These are phyloP conservation scores for Pycnonotus jocosus DNA, from an alignment of 2,113 vertebrate genomes.

Conservation along the genomic window DNA sequence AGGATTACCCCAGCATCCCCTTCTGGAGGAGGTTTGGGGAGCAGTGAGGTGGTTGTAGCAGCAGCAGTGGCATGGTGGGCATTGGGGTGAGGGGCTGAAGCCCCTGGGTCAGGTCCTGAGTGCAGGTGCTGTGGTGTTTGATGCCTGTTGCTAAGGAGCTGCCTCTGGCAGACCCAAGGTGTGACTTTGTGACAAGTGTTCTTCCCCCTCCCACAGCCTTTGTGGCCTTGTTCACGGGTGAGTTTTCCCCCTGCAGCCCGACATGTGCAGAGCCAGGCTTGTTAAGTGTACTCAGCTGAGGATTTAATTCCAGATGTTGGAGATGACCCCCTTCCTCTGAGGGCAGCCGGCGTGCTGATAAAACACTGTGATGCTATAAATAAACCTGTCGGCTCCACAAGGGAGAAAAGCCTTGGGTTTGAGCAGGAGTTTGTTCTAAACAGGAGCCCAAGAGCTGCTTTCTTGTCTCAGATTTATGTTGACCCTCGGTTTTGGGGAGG, in stretches of 20 bases:
- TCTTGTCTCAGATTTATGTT: neutral
- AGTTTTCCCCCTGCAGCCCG: neutral
- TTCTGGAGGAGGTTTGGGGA: neutral
- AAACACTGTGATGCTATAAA: neutral
- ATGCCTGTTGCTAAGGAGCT: neutral
- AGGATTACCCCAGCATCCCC: neutral
- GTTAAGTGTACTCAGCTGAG: neutral
- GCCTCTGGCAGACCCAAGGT: neutral
- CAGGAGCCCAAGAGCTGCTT: neutral
- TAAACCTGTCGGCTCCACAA: neutral
- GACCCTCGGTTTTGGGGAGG: neutral
- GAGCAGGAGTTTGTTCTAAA: neutral
- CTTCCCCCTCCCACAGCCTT: rapidly evolving
- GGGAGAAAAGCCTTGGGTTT: neutral
- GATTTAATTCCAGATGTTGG: neutral
- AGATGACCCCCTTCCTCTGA: neutral
- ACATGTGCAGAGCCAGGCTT: neutral
- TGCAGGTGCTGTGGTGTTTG: neutral
- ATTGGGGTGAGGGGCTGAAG: neutral
- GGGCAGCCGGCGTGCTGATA: neutral
- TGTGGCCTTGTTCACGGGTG: neutral
- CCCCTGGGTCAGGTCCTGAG: rapidly evolving
- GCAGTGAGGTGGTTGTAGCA: neutral
- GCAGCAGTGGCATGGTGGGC: neutral
- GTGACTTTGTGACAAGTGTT: neutral